Evolutionary conservation across 2,888 invertebrate species (phyloP), one percentile per base, ranked within the genome.

Genomic region (Hirudinaria manillensis): DNA sequence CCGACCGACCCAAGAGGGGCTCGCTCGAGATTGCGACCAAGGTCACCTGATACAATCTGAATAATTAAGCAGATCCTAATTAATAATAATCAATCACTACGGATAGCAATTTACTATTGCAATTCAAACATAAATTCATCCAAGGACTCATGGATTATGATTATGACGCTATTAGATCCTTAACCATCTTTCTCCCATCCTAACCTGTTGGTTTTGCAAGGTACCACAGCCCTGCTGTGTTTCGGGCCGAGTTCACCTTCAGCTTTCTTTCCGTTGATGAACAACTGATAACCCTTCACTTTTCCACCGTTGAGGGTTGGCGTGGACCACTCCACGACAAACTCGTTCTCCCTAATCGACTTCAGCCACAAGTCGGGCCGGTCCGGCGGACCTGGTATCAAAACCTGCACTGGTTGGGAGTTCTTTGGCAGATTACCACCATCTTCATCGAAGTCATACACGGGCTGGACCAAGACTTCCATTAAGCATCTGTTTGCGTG

Each of bases 271-370:
- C 83, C 85, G 79, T 85, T 84, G 79, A 85, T 77, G 77, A 82
- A 84, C 66, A 85, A 82, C 82, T 84, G 80, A n/a, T 76, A 72
- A 65, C 84, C 85, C 73, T 81, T 80, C 70, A 85, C 81, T 75
- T 81, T 82, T 71, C 83, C 82, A 32, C 83, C 83, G 78, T 81
- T 84, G 34, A 84, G 77, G 61, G 81, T 78, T 19, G 85, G 85
- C 78, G 85, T 84, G 10, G 82, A 83, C 85, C 85, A 85, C 76
- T 85, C 84, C 53, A 85, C 82, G 32, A 82, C 81, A 79, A 85
- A 83, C 79, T 84, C 83, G 72, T 83, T 82, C 6, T 81, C 80
- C 38, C 80, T 82, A 55, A 81, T 79, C 24, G 83, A 81, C 65
- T 81, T 80, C 3, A 82, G 79, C 81, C 82, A 85, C 75, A 85